Evolutionary conservation across 2,797 vertebrate species (phyloP).

Genomic region (Leptatherina wallacei): DNA sequence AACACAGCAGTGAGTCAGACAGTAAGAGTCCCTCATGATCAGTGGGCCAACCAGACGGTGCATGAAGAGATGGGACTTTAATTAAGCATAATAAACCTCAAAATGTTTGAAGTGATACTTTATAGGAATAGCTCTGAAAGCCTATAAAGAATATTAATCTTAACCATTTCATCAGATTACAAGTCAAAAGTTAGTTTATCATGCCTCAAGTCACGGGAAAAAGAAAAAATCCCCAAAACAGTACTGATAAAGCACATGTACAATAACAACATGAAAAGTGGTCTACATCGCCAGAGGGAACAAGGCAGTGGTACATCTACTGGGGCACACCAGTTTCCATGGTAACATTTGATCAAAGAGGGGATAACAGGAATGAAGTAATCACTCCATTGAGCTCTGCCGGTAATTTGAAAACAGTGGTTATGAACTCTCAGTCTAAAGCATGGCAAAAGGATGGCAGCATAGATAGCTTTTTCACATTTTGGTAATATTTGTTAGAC

Average conservation of each 20-base stretch:
- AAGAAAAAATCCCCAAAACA: slow-evolving; percentile 1
- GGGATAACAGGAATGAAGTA: slow-evolving; percentile 75
- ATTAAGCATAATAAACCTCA: slow-evolving; percentile 16
- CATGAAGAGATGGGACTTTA: slow-evolving; percentile 26
- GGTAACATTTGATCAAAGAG: slow-evolving; percentile 77
- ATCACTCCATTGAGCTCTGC: slow-evolving; percentile 70
- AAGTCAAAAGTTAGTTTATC: not conserved
- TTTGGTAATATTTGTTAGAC: slow-evolving; percentile 26
- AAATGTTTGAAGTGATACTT: slow-evolving; percentile 15
- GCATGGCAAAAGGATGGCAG: slow-evolving; percentile 37
- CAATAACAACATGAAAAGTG: slow-evolving; percentile 42
- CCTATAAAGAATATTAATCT: not conserved
- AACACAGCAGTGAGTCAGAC: slow-evolving; percentile 51
- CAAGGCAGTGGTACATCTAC: slow-evolving; percentile 56
- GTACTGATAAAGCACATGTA: slow-evolving; percentile 12
- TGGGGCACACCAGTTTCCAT: slow-evolving; percentile 81
- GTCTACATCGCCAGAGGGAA: slow-evolving; percentile 43
- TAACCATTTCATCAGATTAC: slow-evolving; percentile 10
- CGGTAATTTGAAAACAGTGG: slow-evolving; percentile 64
- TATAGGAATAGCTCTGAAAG: not conserved
- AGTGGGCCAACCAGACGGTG: slow-evolving; percentile 37
- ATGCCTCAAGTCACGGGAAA: not conserved
- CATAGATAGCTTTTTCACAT: slow-evolving; percentile 21
- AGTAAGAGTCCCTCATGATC: slow-evolving; percentile 45
- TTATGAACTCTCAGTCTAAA: slow-evolving; percentile 61